phyloP scores from a whole-genome alignment of 2,113 vertebrate species.

The Chinchilla lanigera region DNA sequence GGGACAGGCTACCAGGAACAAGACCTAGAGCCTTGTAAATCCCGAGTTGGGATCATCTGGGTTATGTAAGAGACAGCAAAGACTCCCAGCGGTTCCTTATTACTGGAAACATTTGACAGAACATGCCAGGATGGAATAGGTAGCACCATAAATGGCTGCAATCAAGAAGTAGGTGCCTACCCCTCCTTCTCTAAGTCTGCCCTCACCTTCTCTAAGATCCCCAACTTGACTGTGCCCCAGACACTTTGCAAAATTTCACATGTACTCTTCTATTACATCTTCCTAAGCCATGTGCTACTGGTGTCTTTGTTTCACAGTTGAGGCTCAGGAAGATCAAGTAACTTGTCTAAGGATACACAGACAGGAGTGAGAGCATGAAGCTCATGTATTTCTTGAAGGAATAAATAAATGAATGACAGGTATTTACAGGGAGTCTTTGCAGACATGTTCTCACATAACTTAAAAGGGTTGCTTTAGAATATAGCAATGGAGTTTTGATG shows the following conservation, averaged over 20 bases:
- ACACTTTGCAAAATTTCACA: background rate
- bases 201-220: background rate
- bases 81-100: background rate
- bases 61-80: background rate
- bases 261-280: background rate
- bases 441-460: background rate
- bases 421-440: background rate
- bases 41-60: background rate
- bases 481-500: background rate
- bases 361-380: background rate
- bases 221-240: background rate
- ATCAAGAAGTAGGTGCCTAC: background rate
- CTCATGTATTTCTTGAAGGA: background rate
- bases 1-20: background rate
- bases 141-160: background rate
- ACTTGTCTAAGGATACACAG: background rate
- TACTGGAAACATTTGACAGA: background rate
- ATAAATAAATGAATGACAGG: background rate
- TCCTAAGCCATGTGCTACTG: background rate
- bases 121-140: background rate
- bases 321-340: background rate
- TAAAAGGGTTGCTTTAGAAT: conserved; percentile 37
- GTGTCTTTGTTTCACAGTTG: background rate
- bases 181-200: background rate
- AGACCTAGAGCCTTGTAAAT: background rate